phyloP scores from a whole-genome alignment of 2,113 vertebrate genomes.

The Sander vitreus region DNA sequence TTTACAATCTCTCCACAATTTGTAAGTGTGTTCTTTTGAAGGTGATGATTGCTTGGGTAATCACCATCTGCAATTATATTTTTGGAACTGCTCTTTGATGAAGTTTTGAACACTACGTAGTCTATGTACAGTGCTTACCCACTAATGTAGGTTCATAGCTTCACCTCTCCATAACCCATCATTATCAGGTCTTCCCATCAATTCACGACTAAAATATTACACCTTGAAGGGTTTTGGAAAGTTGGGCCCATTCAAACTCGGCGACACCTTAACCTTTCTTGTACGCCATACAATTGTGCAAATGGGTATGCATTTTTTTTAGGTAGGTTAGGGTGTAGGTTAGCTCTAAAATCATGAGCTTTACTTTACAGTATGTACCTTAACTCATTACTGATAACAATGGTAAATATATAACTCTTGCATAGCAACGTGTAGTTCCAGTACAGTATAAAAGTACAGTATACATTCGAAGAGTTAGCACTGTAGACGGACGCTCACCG shows the following conservation, averaged over 20 bases:
- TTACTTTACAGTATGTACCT: neutral
- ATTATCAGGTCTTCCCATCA: constrained; percentile 55
- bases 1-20: neutral
- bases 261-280: constrained; percentile 30
- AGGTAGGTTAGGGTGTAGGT: neutral
- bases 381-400: neutral
- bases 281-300: constrained; percentile 19
- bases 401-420: neutral
- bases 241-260: constrained; percentile 29
- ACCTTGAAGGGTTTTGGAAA: constrained; percentile 49
- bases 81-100: constrained; percentile 51
- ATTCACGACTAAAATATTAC: constrained; percentile 44
- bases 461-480: neutral
- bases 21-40: constrained; percentile 39
- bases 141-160: constrained; percentile 46
- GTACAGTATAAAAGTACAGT: neutral
- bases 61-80: constrained; percentile 47
- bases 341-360: neutral
- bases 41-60: constrained; percentile 43
- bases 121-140: constrained; percentile 33
- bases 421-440: neutral
- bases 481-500: neutral
- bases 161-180: constrained; percentile 54
- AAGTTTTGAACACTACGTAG: constrained; percentile 25
- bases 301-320: constrained; percentile 30